Percentiles rank a stretch among this genome's conserved stretches.
Conservation (phyloP, 2,888 invertebrate species). For the Synergus gifuensis region DNA sequence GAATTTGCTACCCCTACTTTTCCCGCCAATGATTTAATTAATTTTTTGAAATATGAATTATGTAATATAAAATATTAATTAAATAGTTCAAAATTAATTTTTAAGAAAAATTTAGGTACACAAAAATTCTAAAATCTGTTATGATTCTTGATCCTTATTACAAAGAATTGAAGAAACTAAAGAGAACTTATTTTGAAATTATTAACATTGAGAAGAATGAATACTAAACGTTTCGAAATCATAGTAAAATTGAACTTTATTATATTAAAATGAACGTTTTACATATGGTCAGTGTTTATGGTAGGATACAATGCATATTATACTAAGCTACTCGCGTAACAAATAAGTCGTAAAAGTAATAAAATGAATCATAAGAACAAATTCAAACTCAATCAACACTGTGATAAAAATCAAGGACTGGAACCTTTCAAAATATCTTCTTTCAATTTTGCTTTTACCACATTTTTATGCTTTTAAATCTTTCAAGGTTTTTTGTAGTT, state of each 20-base stretch:
- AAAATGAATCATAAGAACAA: conserved; percentile 57
- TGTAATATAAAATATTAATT: too few relatives aligned
- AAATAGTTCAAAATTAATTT: too few relatives aligned
- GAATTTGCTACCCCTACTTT: too few relatives aligned
- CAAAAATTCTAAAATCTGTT: too few relatives aligned
- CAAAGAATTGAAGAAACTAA: too few relatives aligned
- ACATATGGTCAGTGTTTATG: conserved; percentile 71
- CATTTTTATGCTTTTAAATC: background rate
- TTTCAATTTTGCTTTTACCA: background rate
- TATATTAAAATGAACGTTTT: conserved; percentile 73
- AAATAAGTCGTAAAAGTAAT: conserved; percentile 53
- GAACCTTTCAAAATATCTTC: conserved; percentile 8
- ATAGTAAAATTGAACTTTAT: conserved; percentile 73
- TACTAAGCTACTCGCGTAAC: conserved; percentile 59
- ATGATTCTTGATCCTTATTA: background rate
- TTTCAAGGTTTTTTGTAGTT: background rate
- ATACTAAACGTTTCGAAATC: conserved; percentile 32
- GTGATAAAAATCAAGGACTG: conserved; percentile 33
- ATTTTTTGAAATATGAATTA: too few relatives aligned
- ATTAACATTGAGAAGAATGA: background rate
- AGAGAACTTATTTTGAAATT: too few relatives aligned
- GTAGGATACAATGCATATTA: conserved; percentile 67
- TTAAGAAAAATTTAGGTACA: too few relatives aligned
- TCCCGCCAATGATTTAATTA: too few relatives aligned
- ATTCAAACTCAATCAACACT: conserved; percentile 45